Evolutionary conservation across 2,113 vertebrate species (phyloP).

Genomic region (Egretta garzetta): DNA sequence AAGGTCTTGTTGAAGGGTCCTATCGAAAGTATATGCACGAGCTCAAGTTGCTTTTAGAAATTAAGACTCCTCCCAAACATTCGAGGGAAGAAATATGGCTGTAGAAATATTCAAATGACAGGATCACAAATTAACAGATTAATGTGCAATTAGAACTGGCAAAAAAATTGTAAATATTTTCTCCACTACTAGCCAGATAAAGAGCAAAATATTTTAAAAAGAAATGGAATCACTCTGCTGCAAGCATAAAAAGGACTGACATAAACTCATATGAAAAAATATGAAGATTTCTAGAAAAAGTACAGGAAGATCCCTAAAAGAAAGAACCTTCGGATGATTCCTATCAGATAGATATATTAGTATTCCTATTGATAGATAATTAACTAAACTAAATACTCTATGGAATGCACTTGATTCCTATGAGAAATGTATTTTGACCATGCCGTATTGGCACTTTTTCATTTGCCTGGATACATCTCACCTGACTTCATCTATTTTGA

Average conservation of each 20-base stretch:
- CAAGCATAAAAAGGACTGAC: not conserved
- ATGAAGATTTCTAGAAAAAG: not conserved
- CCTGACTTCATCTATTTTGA: not conserved
- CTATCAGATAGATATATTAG: not conserved
- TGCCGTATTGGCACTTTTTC: not conserved
- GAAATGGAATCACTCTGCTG: not conserved
- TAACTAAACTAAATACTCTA: not conserved
- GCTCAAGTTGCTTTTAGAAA: not conserved
- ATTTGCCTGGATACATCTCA: not conserved
- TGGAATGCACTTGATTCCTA: not conserved
- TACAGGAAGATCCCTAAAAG: not conserved
- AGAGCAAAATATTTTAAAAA: not conserved
- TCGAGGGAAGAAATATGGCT: not conserved
- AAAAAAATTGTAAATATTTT: not conserved
- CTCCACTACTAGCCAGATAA: not conserved
- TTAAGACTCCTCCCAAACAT: not conserved
- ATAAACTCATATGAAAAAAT: not conserved
- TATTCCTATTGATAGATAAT: not conserved
- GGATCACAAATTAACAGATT: not conserved
- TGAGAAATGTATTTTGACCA: not conserved
- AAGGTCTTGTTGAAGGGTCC: not conserved
- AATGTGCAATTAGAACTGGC: not conserved
- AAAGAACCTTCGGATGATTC: not conserved
- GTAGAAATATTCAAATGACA: not conserved
- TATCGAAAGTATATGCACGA: not conserved